Base-by-base conservation (phyloP, 2,797 vertebrate species). In the Kryptolebias ocellatus region DNA sequence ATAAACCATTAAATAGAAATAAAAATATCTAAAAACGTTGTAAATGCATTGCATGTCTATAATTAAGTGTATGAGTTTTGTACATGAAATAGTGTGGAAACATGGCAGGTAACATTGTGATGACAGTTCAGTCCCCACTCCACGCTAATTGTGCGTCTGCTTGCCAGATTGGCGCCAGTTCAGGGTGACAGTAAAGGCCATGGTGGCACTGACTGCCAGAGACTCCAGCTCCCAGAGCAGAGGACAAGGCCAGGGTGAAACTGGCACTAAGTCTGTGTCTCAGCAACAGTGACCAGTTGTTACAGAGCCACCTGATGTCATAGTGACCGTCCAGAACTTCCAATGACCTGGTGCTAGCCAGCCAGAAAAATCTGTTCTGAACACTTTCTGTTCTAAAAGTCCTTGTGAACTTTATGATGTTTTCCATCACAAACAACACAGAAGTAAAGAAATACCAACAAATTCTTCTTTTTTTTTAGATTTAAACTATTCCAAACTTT, bases 181-280 rank as follows among this genome's bases (percentile, higher is more conserved):
- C 77, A 86, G 64, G 53, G 42, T 67, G 74, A 71, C 71, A 56
- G 53, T 62, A 64, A 72, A 70, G 80, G 80, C 70, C 81, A 86
- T 86, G 84, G 84, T 87, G 87, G 89, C 76, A 77, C 72, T 20
- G 61, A 79, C 56, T 74, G 67, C 83, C 83, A 83, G 72, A 81
- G 82, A 74, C 85, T 79, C 59, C 58, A 71, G 76, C 45, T 78
- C 60, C 34, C 70, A 80, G 64, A 75, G 63, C 54, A 59, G 47
- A 72, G 74, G 80, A 87, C 71, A 61, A 76, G 76, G 63, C 66
- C 42, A 15, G 64, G 66, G 72, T 79, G 64, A 65, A 17, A 45
- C 72, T 89, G 82, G 89, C 84, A 87, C 11, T 39, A 8, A 56
- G 70, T 71, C 64, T 54, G 50, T 75, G 61, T 66, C 54, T 64